Evolutionary conservation across 1,140 invertebrate genomes (phyloP), one percentile per base, ranked within the genome.

Genomic region (Papilio machaon): DNA sequence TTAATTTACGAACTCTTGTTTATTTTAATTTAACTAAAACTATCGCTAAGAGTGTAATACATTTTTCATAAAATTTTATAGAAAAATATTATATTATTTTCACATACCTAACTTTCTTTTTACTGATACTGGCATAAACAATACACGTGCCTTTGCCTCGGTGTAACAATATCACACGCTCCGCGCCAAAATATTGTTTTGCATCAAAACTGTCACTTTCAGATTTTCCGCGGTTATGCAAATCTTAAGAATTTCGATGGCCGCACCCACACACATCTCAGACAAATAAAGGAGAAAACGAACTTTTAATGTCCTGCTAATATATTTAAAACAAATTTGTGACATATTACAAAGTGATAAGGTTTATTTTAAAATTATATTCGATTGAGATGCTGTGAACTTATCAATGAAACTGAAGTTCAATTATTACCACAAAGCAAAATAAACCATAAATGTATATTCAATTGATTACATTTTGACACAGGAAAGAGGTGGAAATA

Each of bases 231-330:
- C 47, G 43, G 43, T 75, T 75, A 75, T 75, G 46, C 46, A 75
- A 75, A 75, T 52, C 17, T 23, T 11, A 49, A 49, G 47, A 75
- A 75, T 75, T 75, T 46, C 73, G 47, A 35, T 35, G 13, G 11
- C 73, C 73, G 46, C 73, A 75, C 73, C 73, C 47, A 75, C 73
- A 52, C 73, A 75, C 43, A 47, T 75, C 46, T 75, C 47, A 3
- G 9, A 75, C 73, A 75, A 75, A 75, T 75, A 75, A 75, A 75
- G 49, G 73, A 75, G 73, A 75, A 75, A 75, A 75, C n/a, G 73
- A 9, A 19, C 11, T 23, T 75, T 49, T 52, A 47, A 47, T 11
- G 19, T 75, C 73, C 73, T 75, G 46, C 19, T 75, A 46, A n/a
- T 11, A 47, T 19, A 9, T 7, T 7, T 5, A 3, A 10, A 75